Evolutionary conservation across 2,888 invertebrate genomes (phyloP).

Genomic region (Nemotelus pantherinus): DNA sequence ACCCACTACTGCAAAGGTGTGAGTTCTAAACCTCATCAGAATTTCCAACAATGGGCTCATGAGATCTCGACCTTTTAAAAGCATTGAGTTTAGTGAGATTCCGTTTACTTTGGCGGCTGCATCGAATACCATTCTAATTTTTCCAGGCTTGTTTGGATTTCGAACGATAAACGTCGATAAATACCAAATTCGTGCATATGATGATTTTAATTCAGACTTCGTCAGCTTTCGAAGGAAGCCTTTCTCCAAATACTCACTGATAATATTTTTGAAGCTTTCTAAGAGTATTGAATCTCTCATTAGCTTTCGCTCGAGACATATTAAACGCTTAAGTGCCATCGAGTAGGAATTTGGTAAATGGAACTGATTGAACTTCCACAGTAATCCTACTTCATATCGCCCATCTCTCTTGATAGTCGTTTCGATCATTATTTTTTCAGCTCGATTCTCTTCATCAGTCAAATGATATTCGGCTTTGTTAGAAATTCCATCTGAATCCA

Average conservation of each 20-base stretch:
- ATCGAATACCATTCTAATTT: neutral
- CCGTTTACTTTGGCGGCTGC: neutral
- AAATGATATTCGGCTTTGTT: neutral
- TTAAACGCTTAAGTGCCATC: neutral
- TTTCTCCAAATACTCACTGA: neutral
- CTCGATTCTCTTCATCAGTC: neutral
- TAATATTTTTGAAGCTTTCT: neutral
- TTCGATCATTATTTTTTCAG: neutral
- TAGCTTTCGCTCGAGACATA: neutral
- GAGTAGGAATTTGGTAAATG: neutral
- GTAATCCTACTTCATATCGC: neutral
- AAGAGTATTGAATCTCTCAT: neutral
- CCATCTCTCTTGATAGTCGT: neutral
- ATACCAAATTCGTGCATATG: neutral
- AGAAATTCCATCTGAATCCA: neutral
- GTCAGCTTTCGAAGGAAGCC: neutral
- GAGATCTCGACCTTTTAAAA: constrained; percentile 1
- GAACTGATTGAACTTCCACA: neutral
- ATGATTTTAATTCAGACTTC: neutral
- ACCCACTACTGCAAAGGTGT: neutral
- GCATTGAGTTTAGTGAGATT: neutral
- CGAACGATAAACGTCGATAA: neutral
- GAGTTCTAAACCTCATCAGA: neutral
- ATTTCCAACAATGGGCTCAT: neutral
- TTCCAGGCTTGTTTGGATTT: neutral